Conservation (phyloP, 2,113 vertebrate species). For the Festucalex cinctus region DNA sequence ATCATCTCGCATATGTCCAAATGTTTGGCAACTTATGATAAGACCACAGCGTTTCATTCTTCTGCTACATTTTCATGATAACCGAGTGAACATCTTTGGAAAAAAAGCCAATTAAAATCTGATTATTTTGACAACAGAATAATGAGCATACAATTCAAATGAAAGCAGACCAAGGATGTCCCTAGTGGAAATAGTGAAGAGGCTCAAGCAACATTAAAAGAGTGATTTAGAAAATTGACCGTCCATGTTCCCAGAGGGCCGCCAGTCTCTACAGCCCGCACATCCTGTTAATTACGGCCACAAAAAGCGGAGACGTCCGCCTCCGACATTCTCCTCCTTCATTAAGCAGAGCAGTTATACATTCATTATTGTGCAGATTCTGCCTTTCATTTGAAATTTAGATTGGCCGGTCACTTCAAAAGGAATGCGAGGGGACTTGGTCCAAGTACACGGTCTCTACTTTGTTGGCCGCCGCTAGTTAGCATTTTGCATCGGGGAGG, state of each 20-base stretch:
- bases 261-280: slow-evolving; percentile 56
- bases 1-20: too few relatives aligned
- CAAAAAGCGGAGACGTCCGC: slow-evolving; percentile 71
- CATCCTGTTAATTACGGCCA: slow-evolving; percentile 69
- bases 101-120: not conserved
- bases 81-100: not conserved
- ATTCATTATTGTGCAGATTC: slow-evolving; percentile 90
- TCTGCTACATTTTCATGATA: not conserved
- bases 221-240: slow-evolving; percentile 63
- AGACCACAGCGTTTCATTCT: too few relatives aligned
- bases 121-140: not conserved
- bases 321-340: slow-evolving; percentile 72
- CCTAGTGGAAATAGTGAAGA: slow-evolving; percentile 45
- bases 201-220: slow-evolving; percentile 63
- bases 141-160: not conserved
- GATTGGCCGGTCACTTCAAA: slow-evolving; percentile 94
- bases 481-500: slow-evolving; percentile 87
- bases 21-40: too few relatives aligned
- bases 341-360: slow-evolving; percentile 75
- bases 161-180: slow-evolving; percentile 14
- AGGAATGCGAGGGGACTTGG: slow-evolving; percentile 82
- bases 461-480: slow-evolving; percentile 83
- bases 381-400: slow-evolving; percentile 92
- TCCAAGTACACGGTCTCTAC: slow-evolving; percentile 77
- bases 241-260: slow-evolving; percentile 45